phyloP scores from a whole-genome alignment of 2,888 invertebrate genomes.

The Sarcophaga caerulescens region DNA sequence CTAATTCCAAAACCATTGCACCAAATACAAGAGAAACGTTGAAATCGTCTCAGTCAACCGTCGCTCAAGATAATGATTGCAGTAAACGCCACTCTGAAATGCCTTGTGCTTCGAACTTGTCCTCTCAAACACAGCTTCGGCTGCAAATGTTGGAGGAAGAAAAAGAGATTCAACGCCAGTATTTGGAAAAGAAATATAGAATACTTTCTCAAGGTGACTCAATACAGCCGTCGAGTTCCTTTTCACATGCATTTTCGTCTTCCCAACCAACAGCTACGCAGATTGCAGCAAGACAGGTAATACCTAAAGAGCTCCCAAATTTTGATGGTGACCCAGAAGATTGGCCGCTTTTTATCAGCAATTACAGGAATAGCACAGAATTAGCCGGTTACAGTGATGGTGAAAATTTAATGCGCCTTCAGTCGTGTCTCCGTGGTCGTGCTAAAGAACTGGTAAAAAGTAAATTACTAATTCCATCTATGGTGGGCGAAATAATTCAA shows the following conservation, averaged over 20 bases:
- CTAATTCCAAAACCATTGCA: too few species aligned
- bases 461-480: slow-evolving; percentile 55
- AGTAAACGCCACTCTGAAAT: too few species aligned
- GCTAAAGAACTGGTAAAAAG: slow-evolving; percentile 51
- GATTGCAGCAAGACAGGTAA: slow-evolving; percentile 56
- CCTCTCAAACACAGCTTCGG: too few species aligned
- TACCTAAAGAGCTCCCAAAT: slow-evolving; percentile 58
- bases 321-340: slow-evolving; percentile 63
- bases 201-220: slow-evolving; percentile 21
- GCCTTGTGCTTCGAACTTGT: too few species aligned
- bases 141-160: slow-evolving; percentile 13
- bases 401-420: slow-evolving; percentile 63
- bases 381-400: slow-evolving; percentile 59
- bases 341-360: slow-evolving; percentile 65
- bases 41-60: too few species aligned
- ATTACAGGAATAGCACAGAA: slow-evolving; percentile 61
- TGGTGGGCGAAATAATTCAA: slow-evolving; percentile 59
- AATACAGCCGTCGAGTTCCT: not conserved
- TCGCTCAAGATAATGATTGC: too few species aligned
- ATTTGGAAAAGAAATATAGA: slow-evolving; percentile 47
- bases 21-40: too few species aligned
- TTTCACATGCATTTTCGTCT: slow-evolving; percentile 3
- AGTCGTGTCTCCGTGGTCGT: slow-evolving; percentile 51
- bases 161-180: slow-evolving; percentile 26
- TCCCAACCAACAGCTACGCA: slow-evolving; percentile 50